These are phyloP conservation scores for Philaenus spumarius DNA, from an alignment of 1,140 invertebrate species.

Conservation along the genomic window DNA sequence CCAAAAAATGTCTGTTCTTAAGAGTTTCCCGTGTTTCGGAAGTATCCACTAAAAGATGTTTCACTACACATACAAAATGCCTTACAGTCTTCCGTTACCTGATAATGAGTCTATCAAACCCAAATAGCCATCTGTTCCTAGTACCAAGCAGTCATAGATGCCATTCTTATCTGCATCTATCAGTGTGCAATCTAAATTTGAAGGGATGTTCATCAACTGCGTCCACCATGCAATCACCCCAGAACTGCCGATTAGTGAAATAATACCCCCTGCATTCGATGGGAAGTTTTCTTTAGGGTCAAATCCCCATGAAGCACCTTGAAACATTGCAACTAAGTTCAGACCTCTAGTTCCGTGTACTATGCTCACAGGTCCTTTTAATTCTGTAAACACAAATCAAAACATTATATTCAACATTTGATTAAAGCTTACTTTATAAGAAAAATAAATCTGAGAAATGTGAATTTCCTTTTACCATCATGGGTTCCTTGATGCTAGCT, in stretches of 20 bases:
- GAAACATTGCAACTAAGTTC: constrained; percentile 63
- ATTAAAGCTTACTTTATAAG: no score
- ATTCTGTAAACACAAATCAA: constrained; percentile 40
- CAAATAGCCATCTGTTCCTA: constrained; percentile 57
- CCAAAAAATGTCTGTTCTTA: no score
- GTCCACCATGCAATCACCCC: constrained; percentile 58
- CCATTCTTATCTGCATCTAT: constrained; percentile 61
- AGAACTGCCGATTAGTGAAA: constrained; percentile 52
- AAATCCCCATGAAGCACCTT: constrained; percentile 45
- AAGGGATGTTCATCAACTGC: constrained; percentile 52
- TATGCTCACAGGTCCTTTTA: constrained; percentile 61
- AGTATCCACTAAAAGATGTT: no score
- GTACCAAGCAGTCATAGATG: constrained; percentile 62
- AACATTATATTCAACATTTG: no score
- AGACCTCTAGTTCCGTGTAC: constrained; percentile 50
- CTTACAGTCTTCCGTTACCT: no score
- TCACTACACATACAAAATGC: no score
- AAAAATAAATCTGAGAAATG: no score
- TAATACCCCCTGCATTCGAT: constrained; percentile 42
- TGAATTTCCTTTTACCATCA: no score
- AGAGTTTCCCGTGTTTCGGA: no score
- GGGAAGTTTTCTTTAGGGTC: constrained; percentile 33
- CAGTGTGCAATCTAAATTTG: constrained; percentile 58
- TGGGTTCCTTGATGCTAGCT: no score
- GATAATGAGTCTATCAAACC: constrained; percentile 60